Evolutionary conservation across 2,888 invertebrate species (phyloP), one percentile per base, ranked within the genome.

Genomic region (Mylabris sibirica): DNA sequence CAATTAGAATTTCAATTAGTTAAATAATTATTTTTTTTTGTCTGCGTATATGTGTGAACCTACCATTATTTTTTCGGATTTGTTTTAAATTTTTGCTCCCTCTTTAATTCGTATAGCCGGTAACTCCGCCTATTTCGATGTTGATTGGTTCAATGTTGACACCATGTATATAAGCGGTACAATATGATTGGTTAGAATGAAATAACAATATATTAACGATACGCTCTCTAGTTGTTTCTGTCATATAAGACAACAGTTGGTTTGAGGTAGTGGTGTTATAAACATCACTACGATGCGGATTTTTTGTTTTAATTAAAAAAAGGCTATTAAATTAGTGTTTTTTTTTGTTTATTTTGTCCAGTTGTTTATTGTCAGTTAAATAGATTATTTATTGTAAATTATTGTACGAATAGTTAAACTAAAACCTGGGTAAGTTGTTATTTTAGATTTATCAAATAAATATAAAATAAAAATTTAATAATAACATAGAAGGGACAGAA

Each of bases 241-340:
- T 49, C 75, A 75, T 76, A 80, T 74, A 30, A 79, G 80, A 78
- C 75, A 81, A 79, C 84, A 84, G 84, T 84, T 81, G 80, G 78
- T 79, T 78, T 74, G 79, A 79, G 79, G 80, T 83, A 77, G 83
- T 79, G 80, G 79, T 78, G 79, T 74, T 78, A 49, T 49, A 77
- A 79, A 74, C 74, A 74, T 76, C 76, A 72, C 68, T 69, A 64
- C 60, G 17, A 6, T 38, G 2, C 9, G 60, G 60, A 59, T 60
- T 64, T 63, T 69, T 72, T 44, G n/a, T 6, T 44, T 69, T 73
- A n/a, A n/a, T 2, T 17, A 17, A 14, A 41, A 38, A 38, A 38
- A 30, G 8, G 8, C 11, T 12, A 64, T 73, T 73, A 65, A 44
- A 49, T 62, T 72, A 73, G 71, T 74, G 73, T 74, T 74, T 72